phyloP scores from a whole-genome alignment of 1,140 invertebrate genomes.

The Andrena cerasifolii region DNA sequence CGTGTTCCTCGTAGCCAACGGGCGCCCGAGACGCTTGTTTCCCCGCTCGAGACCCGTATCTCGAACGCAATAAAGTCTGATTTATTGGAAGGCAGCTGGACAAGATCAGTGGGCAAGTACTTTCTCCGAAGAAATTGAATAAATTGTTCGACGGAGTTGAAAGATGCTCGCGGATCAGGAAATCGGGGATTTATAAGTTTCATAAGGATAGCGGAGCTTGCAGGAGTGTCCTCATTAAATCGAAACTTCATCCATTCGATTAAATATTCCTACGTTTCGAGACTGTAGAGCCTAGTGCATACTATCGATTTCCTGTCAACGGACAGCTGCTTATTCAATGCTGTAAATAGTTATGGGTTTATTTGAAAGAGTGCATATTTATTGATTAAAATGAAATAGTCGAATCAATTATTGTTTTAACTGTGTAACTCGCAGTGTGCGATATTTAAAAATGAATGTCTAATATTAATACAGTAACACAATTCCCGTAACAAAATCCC shows the following conservation, averaged over 20 bases:
- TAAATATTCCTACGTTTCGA: no score
- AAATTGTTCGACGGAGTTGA: not conserved
- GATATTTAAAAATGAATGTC: no score
- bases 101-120: not conserved
- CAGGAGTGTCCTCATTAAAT: conserved; percentile 1
- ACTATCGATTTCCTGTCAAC: no score
- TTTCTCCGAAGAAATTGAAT: not conserved
- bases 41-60: not conserved
- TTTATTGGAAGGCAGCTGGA: not conserved
- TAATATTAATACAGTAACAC: no score
- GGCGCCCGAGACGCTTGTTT: not conserved
- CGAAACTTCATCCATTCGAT: not conserved
- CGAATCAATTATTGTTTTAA: no score
- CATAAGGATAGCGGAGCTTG: not conserved
- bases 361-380: no score
- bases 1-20: not conserved
- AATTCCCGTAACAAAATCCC: no score
- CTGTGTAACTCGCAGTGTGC: no score
- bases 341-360: no score
- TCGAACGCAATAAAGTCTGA: not conserved
- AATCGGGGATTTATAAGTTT: not conserved
- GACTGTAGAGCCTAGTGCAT: not conserved
- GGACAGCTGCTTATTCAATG: no score
- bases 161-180: not conserved
- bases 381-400: no score